Percentiles rank a stretch among this genome's conserved stretches.
Evolutionary conservation across 2,888 invertebrate species (phyloP).

Genomic region (Hyles lineata): DNA sequence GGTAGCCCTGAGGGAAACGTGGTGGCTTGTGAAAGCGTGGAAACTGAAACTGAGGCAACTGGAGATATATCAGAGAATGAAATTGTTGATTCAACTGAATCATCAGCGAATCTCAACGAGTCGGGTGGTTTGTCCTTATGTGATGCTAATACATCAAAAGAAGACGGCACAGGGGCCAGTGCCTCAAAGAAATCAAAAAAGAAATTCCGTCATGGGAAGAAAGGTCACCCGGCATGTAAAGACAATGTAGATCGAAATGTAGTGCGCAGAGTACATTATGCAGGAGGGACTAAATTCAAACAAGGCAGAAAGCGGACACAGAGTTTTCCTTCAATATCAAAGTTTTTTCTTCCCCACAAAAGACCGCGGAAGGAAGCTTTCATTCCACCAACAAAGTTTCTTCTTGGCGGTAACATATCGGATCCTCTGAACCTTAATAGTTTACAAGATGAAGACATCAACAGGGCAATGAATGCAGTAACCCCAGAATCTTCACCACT

Average conservation of each 20-base stretch:
- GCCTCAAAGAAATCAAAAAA: conserved; percentile 75
- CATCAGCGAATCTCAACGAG: conserved; percentile 51
- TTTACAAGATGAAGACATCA: conserved; percentile 92
- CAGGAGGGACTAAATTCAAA: conserved; percentile 76
- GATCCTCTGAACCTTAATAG: conserved; percentile 98
- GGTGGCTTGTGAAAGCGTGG: conserved; percentile 57
- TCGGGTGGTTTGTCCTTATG: conserved; percentile 52
- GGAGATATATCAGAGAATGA: conserved; percentile 69
- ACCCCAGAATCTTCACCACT: conserved; percentile 97
- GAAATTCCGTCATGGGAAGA: conserved; percentile 78
- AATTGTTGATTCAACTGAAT: conserved; percentile 59
- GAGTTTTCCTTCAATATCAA: conserved; percentile 88
- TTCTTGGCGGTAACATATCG: conserved; percentile 96
- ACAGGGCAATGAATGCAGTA: conserved; percentile 93
- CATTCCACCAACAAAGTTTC: conserved; percentile 96
- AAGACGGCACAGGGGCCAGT: conserved; percentile 58
- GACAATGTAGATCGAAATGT: conserved; percentile 71
- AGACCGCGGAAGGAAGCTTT: conserved; percentile 90
- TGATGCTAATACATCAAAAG: conserved; percentile 67
- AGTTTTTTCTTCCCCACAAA: conserved; percentile 90
- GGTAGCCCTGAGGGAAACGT: conserved; percentile 74
- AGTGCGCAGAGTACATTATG: conserved; percentile 73
- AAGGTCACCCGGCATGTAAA: conserved; percentile 70
- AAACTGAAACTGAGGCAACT: conserved; percentile 60
- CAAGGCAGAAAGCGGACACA: conserved; percentile 87